Evolutionary conservation across 2,797 vertebrate species (phyloP), one percentile per base, ranked within the genome.

Genomic region (Enteromius radiatus): DNA sequence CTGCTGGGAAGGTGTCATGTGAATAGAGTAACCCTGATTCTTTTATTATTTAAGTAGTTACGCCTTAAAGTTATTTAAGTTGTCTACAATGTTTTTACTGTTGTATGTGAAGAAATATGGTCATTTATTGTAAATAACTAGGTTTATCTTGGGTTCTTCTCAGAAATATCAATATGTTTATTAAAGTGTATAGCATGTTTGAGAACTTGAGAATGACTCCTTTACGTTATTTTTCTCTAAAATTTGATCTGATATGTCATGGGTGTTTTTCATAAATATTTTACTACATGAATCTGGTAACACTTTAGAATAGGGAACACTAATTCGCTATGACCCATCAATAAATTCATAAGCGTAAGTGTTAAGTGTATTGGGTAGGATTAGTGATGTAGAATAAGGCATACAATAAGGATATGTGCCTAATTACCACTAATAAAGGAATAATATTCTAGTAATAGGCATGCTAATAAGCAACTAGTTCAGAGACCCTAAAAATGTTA

Each of bases 101-200:
- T 92, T 95, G 92, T 94, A 93, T 94, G 94, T 95, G 93, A 93
- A 90, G 69, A 86, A 82, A 92, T 92, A 92, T 92, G 93, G 94
- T 94, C 94, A 91, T 94, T 93, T 94, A 94, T 94, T 95, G 94
- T 95, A 96, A 95, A 95, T 96, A 95, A 91, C 92, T 93, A 95
- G 93, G 93, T 92, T 93, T 94, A 94, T 94, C 92, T 92, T 86
- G 91, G 92, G 91, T 94, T 93, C 91, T 93, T 92, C 90, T 93
- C 91, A 93, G 92, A 94, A 94, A 94, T 94, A 95, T 93, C 93
- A 94, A 93, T 94, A 95, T 94, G 94, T 95, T 92, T 94, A 95
- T 95, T 95, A 96, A 95, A 95, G 90, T 95, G 91, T 95, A 94
- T 95, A 94, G 93, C 94, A 94, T 95, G 93, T 95, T 91, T 90